Evolutionary conservation across 2,888 invertebrate species (phyloP).

Genomic region (Patella ulyssiponensis): DNA sequence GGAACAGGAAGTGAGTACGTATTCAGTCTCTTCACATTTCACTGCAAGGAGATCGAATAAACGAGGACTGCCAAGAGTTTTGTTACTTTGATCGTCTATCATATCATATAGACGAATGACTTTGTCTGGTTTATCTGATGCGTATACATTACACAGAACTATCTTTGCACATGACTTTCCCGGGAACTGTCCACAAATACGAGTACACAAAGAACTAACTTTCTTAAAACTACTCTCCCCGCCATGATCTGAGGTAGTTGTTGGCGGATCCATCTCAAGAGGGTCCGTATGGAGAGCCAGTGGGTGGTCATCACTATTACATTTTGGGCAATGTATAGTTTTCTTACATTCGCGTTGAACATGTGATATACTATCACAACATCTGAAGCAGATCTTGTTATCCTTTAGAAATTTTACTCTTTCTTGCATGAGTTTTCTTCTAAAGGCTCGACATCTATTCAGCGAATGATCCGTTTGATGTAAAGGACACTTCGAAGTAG

Average conservation of each 20-base stretch:
- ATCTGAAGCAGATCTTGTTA: slow-evolving; percentile 31
- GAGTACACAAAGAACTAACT: no score
- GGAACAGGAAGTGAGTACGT: slow-evolving; percentile 14
- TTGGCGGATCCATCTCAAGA: not conserved
- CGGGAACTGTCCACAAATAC: not conserved
- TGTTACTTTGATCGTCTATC: slow-evolving; percentile 25
- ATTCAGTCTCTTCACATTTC: not conserved
- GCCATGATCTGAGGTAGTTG: no score
- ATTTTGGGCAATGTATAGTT: slow-evolving; percentile 31
- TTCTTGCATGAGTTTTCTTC: slow-evolving; percentile 13
- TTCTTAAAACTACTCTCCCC: no score
- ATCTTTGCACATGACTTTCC: slow-evolving; percentile 25
- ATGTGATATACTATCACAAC: slow-evolving; percentile 32
- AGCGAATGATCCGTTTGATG: slow-evolving; percentile 21
- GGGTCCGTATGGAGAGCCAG: slow-evolving; percentile 28
- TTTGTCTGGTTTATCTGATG: not conserved
- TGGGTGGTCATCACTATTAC: slow-evolving; percentile 25
- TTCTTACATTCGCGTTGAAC: slow-evolving; percentile 21
- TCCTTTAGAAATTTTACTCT: not conserved
- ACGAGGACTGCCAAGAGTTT: slow-evolving; percentile 11
- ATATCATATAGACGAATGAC: slow-evolving; percentile 6
- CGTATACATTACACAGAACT: slow-evolving; percentile 15
- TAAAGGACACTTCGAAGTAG: not conserved
- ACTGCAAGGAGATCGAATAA: slow-evolving; percentile 18
- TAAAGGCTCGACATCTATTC: slow-evolving; percentile 28